These are phyloP conservation scores for Laupala kohalensis DNA, from an alignment of 1,140 invertebrate species.

Conservation along the genomic window DNA sequence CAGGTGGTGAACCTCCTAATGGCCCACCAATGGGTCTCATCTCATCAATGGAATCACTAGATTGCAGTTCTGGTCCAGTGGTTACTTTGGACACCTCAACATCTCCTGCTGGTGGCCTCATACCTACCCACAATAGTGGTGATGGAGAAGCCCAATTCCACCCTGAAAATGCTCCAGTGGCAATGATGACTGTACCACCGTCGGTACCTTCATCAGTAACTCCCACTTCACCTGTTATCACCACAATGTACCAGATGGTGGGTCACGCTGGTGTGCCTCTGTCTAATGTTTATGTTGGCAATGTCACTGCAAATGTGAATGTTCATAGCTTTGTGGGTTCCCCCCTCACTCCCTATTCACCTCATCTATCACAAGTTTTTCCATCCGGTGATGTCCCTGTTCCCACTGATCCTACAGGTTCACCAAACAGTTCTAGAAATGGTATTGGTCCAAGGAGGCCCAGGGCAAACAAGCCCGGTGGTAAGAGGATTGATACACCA, in stretches of 20 bases:
- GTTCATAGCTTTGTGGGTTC: constrained; percentile 12
- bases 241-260: constrained; percentile 5
- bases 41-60: constrained; percentile 13
- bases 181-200: constrained; percentile 7
- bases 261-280: constrained; percentile 1
- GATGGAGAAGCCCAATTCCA: background rate
- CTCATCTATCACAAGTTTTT: background rate
- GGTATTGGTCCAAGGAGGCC: background rate
- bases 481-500: background rate
- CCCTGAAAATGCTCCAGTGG: background rate
- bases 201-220: constrained; percentile 3
- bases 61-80: constrained; percentile 12
- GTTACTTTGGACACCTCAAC: background rate
- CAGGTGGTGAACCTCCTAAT: constrained; percentile 7
- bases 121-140: background rate
- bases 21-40: constrained; percentile 12
- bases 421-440: background rate
- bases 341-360: constrained; percentile 2
- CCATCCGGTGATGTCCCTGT: background rate
- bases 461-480: background rate
- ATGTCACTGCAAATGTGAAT: constrained; percentile 16
- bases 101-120: background rate
- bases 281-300: constrained; percentile 15
- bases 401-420: background rate
- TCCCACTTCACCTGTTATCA: constrained; percentile 9